Conservation (phyloP, 1,140 invertebrate species). For the Drosophila bocki region DNA sequence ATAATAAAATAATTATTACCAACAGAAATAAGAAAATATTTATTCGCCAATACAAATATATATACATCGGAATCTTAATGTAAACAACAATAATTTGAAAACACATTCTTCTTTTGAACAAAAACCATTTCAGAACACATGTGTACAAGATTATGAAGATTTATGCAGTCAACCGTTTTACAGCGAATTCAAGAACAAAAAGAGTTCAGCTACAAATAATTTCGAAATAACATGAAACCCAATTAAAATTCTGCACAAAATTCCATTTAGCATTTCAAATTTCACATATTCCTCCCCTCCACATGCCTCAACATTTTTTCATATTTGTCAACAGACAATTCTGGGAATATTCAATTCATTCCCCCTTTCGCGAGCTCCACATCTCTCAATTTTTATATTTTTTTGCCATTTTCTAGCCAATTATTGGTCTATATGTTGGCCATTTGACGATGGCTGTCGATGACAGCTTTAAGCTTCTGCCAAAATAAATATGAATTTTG, state of each 20-base stretch:
- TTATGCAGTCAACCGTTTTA: constrained; percentile 8
- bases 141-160: neutral
- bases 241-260: constrained; percentile 30
- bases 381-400: neutral
- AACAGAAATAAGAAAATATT: neutral
- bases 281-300: constrained; percentile 4
- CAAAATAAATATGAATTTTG: constrained; percentile 18
- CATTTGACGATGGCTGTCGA: constrained; percentile 20
- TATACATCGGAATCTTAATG: neutral
- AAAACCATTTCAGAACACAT: constrained; percentile 3
- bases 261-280: constrained; percentile 33
- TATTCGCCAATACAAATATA: neutral
- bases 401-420: constrained; percentile 23
- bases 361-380: constrained; percentile 1
- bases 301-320: constrained; percentile 8
- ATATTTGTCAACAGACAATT: constrained; percentile 38
- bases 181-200: constrained; percentile 14
- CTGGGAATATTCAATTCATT: constrained; percentile 20
- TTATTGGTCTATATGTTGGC: constrained; percentile 38
- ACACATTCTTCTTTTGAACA: neutral
- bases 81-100: constrained; percentile 4
- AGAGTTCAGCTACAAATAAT: constrained; percentile 2
- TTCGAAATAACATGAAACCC: constrained; percentile 24
- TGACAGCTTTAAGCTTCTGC: constrained; percentile 40
- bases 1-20: neutral